These are phyloP conservation scores for Pseudochirops corinnae DNA, from an alignment of 2,797 vertebrate species.

Conservation along the genomic window DNA sequence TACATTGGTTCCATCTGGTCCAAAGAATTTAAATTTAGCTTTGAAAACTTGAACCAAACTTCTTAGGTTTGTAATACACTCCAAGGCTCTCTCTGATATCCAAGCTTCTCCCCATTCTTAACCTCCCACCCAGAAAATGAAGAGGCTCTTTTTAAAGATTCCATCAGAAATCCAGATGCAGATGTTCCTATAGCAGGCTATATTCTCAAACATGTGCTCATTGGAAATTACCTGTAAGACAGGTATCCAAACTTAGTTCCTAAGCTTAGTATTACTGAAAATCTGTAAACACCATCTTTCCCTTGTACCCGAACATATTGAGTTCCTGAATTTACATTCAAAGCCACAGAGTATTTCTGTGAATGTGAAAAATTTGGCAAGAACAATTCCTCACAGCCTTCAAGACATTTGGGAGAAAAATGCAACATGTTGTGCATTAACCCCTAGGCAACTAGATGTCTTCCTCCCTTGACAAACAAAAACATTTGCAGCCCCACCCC, in stretches of 20 bases:
- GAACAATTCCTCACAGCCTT: constrained; percentile 47
- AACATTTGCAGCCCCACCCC: constrained; percentile 46
- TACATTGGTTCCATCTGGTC: background rate
- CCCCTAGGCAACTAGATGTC: constrained; percentile 37
- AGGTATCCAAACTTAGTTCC: constrained; percentile 39
- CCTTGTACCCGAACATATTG: constrained; percentile 46
- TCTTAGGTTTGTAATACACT: constrained; percentile 15
- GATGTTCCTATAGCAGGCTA: constrained; percentile 21
- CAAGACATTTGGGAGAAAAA: constrained; percentile 52
- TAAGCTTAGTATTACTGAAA: constrained; percentile 35
- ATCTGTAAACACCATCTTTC: constrained; percentile 35
- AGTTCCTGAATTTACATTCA: constrained; percentile 48
- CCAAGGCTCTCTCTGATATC: constrained; percentile 2
- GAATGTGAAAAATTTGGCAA: constrained; percentile 34
- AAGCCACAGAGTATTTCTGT: constrained; percentile 47
- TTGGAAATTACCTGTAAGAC: constrained; percentile 19
- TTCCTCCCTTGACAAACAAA: constrained; percentile 46
- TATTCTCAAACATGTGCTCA: constrained; percentile 32
- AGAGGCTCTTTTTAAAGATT: constrained; percentile 14
- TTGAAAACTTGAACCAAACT: constrained; percentile 34
- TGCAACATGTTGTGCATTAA: background rate
- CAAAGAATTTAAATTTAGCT: constrained; percentile 38
- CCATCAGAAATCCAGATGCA: constrained; percentile 43
- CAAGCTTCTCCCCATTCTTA: background rate
- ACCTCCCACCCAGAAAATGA: background rate